phyloP scores from a whole-genome alignment of 2,113 vertebrate genomes.

The Vicugna pacos region DNA sequence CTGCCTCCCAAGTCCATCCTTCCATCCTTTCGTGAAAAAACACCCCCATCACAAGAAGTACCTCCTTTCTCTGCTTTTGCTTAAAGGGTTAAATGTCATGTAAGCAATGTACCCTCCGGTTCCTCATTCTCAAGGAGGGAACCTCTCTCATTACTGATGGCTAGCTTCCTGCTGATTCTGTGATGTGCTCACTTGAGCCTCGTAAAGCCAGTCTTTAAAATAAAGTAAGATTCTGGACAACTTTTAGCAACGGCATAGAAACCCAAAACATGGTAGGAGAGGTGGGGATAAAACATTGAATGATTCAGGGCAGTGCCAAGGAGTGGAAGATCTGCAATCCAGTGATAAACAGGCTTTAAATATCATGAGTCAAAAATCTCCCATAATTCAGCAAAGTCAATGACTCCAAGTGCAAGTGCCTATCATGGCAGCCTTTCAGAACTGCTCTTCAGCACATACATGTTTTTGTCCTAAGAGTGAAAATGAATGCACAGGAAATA shows the following conservation, averaged over 20 bases:
- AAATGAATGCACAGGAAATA: background rate
- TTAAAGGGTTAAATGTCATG: background rate
- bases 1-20: too few relatives aligned
- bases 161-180: background rate
- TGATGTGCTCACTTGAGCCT: background rate
- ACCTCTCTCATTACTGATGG: background rate
- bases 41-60: too few relatives aligned
- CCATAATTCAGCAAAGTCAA: background rate
- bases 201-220: conserved; percentile 19
- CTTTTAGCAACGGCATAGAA: background rate
- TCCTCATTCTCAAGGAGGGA: background rate
- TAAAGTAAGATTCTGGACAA: background rate
- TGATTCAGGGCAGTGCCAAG: background rate
- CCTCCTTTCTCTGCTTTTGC: background rate
- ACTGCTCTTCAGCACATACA: background rate
- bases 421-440: background rate
- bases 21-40: too few relatives aligned
- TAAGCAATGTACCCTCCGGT: background rate
- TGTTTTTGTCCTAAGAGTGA: background rate
- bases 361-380: background rate
- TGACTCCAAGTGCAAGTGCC: background rate
- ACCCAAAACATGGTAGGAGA: background rate
- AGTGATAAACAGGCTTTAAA: background rate
- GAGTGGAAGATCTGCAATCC: background rate
- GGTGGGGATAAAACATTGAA: background rate